These are phyloP conservation scores for Nowickia ferox DNA, from an alignment of 2,888 invertebrate species.

Conservation along the genomic window DNA sequence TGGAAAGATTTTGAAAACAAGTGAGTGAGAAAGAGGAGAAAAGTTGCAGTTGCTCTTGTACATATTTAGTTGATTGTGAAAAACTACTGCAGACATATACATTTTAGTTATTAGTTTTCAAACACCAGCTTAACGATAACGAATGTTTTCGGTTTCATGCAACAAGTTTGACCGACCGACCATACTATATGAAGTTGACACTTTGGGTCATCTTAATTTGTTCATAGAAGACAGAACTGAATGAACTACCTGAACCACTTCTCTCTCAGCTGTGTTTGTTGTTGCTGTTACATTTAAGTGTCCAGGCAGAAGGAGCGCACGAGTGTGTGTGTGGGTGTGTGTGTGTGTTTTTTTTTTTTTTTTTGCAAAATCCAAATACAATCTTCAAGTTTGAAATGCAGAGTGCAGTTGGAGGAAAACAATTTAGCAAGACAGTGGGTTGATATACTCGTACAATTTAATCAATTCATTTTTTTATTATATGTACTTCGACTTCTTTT, in stretches of 20 bases:
- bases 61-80: conserved; percentile 39
- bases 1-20: background rate
- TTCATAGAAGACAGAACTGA: conserved; percentile 60
- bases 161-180: conserved; percentile 58
- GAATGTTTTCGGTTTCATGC: conserved; percentile 29
- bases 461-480: too few relatives aligned
- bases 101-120: background rate
- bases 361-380: conserved; percentile 8
- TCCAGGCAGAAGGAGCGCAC: background rate
- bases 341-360: background rate
- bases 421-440: conserved; percentile 54
- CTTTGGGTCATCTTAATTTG: conserved; percentile 70
- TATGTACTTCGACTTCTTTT: too few relatives aligned
- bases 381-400: background rate
- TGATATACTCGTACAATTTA: background rate
- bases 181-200: conserved; percentile 63
- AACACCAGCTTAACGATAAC: conserved; percentile 2
- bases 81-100: conserved; percentile 27
- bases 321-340: too few relatives aligned
- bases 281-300: background rate
- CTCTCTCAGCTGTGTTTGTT: background rate
- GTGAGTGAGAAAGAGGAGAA: background rate
- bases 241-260: conserved; percentile 56
- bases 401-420: conserved; percentile 21
- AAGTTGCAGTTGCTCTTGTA: background rate